Conservation (phyloP, 2,113 vertebrate species). For the Pelusios castaneus region DNA sequence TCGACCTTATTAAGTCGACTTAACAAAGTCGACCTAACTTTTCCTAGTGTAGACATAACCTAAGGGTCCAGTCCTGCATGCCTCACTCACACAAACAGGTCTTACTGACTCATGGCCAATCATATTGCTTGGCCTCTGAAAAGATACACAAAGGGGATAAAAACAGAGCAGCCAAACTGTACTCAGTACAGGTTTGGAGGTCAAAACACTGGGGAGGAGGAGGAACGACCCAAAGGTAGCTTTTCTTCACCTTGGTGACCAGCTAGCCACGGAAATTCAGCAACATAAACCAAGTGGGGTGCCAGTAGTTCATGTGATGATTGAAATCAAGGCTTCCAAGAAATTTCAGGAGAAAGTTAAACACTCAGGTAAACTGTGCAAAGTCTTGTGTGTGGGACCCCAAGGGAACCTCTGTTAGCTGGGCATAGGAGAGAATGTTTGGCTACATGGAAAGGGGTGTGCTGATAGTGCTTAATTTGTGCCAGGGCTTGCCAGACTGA, state of each 20-base stretch:
- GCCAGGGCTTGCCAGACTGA: no score
- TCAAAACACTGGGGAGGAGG: not conserved
- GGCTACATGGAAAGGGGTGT: not conserved
- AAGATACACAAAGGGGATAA: not conserved
- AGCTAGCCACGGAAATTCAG: not conserved
- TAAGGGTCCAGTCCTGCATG: not conserved
- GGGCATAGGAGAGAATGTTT: not conserved
- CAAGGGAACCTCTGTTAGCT: not conserved
- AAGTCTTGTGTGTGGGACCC: not conserved
- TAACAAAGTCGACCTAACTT: no score
- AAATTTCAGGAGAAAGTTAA: not conserved
- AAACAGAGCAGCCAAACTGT: not conserved
- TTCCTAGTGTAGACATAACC: no score
- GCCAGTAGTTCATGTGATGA: not conserved
- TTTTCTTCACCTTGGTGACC: not conserved
- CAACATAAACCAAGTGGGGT: not conserved
- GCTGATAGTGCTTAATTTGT: no score
- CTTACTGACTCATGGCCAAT: not conserved
- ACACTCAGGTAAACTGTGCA: not conserved
- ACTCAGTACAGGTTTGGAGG: not conserved
- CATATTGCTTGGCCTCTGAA: not conserved
- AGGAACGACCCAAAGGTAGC: not conserved
- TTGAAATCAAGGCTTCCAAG: not conserved
- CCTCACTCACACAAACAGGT: not conserved
- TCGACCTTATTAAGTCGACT: no score